Conservation (phyloP, 2,888 invertebrate species). For the Drosophila koepferae region DNA sequence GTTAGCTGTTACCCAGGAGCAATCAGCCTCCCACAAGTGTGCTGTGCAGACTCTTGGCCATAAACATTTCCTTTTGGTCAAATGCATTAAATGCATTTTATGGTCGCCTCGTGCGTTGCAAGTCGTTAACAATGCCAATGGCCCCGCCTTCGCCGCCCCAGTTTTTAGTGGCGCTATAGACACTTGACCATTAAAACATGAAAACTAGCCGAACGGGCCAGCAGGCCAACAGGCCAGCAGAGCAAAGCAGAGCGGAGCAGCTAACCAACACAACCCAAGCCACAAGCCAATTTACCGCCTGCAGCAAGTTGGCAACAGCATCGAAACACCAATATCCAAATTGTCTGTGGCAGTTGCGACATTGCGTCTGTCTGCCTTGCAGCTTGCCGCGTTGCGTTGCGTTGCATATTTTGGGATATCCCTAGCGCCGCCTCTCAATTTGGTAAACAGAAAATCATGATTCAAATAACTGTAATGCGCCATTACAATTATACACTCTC, state of each 20-base stretch:
- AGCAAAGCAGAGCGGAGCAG: conserved; percentile 1
- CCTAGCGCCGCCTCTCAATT: not conserved
- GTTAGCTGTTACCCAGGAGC: not conserved
- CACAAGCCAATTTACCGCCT: conserved; percentile 11
- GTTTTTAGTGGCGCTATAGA: conserved; percentile 41
- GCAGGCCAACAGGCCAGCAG: conserved; percentile 9
- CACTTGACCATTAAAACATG: conserved; percentile 49
- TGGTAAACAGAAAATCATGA: not conserved
- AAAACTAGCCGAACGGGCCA: conserved; percentile 29
- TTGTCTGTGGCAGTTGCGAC: conserved; percentile 45
- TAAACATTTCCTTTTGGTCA: conserved; percentile 52
- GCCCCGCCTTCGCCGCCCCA: conserved; percentile 7
- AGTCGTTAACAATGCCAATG: conserved; percentile 46
- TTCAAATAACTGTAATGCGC: not conserved
- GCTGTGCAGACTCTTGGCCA: conserved; percentile 11
- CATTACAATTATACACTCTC: not conserved
- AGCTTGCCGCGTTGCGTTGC: too few species aligned
- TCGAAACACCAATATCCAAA: conserved; percentile 48
- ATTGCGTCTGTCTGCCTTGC: conserved; percentile 1
- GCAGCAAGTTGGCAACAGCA: conserved; percentile 25
- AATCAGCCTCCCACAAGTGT: conserved; percentile 3
- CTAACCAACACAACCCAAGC: conserved; percentile 13
- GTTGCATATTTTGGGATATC: not conserved
- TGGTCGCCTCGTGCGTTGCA: conserved; percentile 43
- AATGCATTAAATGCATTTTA: conserved; percentile 48